Percentiles rank a stretch among this genome's conserved stretches.
Conservation (phyloP, 2,797 vertebrate species). For the Helicolenus hilgendorfi region DNA sequence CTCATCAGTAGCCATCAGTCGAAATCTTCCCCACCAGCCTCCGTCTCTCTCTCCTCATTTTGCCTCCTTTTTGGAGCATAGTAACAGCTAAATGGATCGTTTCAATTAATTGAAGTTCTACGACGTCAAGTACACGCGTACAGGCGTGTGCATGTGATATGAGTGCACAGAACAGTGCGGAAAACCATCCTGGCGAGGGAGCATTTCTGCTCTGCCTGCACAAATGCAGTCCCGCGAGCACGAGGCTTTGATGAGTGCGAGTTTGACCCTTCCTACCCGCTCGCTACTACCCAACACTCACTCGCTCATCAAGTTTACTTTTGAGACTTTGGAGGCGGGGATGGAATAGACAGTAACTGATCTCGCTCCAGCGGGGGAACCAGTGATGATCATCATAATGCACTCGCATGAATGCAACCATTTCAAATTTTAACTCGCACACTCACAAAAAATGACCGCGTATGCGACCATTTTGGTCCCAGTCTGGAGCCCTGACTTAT, state of each 20-base stretch:
- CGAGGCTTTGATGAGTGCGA: background rate
- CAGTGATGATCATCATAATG: accelerated
- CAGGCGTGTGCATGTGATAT: no score
- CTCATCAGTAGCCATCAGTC: background rate
- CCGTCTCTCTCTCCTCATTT: background rate
- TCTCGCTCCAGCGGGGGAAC: background rate
- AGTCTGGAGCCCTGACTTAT: no score
- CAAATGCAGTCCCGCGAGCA: no score
- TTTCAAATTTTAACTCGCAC: no score
- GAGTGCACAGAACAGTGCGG: no score
- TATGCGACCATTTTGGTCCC: no score
- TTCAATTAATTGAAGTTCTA: background rate
- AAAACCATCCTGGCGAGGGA: accelerated
- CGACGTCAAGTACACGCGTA: accelerated
- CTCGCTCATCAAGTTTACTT: background rate
- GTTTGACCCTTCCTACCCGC: accelerated
- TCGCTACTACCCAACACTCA: background rate
- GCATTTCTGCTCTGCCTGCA: no score
- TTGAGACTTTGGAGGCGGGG: background rate
- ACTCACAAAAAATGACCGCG: no score
- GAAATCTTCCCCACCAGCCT: background rate
- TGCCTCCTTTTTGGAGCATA: background rate
- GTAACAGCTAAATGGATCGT: no score
- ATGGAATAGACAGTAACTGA: background rate
- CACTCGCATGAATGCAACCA: background rate